These are phyloP conservation scores for Dryomyza anilis DNA, from an alignment of 2,888 invertebrate genomes.

Conservation along the genomic window DNA sequence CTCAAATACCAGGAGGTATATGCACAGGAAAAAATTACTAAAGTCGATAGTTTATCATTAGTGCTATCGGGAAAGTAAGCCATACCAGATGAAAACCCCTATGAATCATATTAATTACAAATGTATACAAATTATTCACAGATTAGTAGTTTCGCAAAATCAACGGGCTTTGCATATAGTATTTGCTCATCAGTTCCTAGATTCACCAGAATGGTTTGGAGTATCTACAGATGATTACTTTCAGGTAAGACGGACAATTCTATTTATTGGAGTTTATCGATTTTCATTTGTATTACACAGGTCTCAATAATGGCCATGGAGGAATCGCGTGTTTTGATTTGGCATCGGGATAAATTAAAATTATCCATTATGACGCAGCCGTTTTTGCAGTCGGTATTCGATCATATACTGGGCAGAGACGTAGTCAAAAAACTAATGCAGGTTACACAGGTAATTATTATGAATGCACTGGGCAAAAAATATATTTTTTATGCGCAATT, in stretches of 20 bases:
- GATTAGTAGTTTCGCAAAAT: conserved; percentile 83
- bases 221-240: conserved; percentile 85
- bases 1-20: conserved; percentile 85
- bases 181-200: conserved; percentile 85
- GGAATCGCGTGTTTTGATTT: conserved; percentile 79
- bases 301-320: conserved; percentile 88
- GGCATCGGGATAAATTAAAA: conserved; percentile 86
- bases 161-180: conserved; percentile 84
- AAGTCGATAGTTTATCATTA: conserved; percentile 84
- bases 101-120: background rate
- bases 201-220: conserved; percentile 89
- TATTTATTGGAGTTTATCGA: background rate
- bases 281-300: conserved; percentile 57
- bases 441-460: conserved; percentile 64
- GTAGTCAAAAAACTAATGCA: conserved; percentile 87
- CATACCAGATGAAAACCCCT: background rate
- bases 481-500: no score
- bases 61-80: conserved; percentile 87
- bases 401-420: conserved; percentile 83
- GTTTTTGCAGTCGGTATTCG: conserved; percentile 83
- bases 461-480: no score
- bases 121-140: conserved; percentile 50
- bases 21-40: conserved; percentile 85
- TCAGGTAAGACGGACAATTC: conserved; percentile 66
- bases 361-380: conserved; percentile 81